phyloP scores from a whole-genome alignment of 2,797 vertebrate species.

The Scolopax rusticola region DNA sequence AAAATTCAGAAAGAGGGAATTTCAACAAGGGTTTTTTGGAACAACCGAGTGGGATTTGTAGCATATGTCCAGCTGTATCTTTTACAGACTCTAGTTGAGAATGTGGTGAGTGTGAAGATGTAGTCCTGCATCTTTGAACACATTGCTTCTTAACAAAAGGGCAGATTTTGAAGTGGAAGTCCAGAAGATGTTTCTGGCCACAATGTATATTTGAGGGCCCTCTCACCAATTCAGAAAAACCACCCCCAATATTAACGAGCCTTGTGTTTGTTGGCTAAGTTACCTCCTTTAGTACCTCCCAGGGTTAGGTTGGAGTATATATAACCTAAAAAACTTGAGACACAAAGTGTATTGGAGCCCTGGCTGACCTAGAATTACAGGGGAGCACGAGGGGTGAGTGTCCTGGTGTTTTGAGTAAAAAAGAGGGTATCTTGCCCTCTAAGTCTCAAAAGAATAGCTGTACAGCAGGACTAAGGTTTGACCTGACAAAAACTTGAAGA shows the following conservation, averaged over 20 bases:
- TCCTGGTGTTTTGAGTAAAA: background rate
- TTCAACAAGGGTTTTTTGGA: background rate
- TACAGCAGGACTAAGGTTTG: background rate
- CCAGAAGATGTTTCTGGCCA: background rate
- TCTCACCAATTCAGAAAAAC: background rate
- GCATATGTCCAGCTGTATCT: background rate
- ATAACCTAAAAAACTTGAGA: background rate
- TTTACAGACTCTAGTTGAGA: background rate
- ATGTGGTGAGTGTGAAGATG: background rate
- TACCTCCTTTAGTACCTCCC: background rate
- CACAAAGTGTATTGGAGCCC: background rate
- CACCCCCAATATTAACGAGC: fast-evolving
- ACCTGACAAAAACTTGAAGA: background rate
- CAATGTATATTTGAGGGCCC: background rate
- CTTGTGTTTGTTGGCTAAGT: background rate
- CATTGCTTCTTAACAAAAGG: background rate
- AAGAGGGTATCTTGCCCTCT: background rate
- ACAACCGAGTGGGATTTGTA: background rate
- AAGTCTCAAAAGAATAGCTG: background rate
- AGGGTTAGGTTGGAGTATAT: background rate
- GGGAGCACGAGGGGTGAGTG: background rate
- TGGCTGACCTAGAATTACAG: background rate
- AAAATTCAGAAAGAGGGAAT: background rate
- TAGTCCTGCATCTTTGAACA: background rate
- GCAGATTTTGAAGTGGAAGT: background rate